Evolutionary conservation across 2,797 vertebrate species (phyloP).

Genomic region (Hephaestus fuliginosus): DNA sequence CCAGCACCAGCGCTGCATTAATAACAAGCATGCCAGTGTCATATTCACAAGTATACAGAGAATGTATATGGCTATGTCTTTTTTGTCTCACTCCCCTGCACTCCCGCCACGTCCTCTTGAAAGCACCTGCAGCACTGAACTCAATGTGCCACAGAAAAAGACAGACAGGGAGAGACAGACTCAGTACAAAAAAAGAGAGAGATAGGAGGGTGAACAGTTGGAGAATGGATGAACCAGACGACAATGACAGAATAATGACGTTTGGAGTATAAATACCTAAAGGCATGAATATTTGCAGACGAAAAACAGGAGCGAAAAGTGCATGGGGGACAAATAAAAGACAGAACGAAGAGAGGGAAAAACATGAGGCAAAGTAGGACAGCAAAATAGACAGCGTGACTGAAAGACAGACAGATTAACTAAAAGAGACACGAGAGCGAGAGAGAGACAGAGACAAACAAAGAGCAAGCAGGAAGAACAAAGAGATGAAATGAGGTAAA

Average conservation of each 20-base stretch:
- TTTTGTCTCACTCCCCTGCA: constrained; percentile 55
- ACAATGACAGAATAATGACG: constrained; percentile 46
- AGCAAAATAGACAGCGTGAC: constrained; percentile 62
- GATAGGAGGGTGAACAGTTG: constrained; percentile 30
- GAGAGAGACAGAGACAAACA: constrained; percentile 48
- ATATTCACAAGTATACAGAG: constrained; percentile 41
- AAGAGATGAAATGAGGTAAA: constrained; percentile 68
- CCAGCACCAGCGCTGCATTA: constrained; percentile 66
- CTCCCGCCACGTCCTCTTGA: constrained; percentile 50
- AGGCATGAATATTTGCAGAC: constrained; percentile 59
- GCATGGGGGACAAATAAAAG: constrained; percentile 56
- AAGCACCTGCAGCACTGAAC: constrained; percentile 76
- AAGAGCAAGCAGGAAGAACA: constrained; percentile 61
- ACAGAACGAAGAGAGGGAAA: constrained; percentile 41
- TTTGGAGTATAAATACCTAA: constrained; percentile 57
- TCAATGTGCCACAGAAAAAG: constrained; percentile 61
- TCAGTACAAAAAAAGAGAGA: constrained; percentile 25
- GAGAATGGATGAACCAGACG: constrained; percentile 47
- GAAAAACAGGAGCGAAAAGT: constrained; percentile 46
- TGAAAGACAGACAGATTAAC: constrained; percentile 68
- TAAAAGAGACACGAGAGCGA: constrained; percentile 55
- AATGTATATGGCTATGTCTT: constrained; percentile 47
- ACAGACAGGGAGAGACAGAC: constrained; percentile 45
- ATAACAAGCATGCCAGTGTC: constrained; percentile 61
- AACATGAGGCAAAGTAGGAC: constrained; percentile 68